phyloP scores from a whole-genome alignment of 2,113 vertebrate species.

The Anser brachyrhynchus region DNA sequence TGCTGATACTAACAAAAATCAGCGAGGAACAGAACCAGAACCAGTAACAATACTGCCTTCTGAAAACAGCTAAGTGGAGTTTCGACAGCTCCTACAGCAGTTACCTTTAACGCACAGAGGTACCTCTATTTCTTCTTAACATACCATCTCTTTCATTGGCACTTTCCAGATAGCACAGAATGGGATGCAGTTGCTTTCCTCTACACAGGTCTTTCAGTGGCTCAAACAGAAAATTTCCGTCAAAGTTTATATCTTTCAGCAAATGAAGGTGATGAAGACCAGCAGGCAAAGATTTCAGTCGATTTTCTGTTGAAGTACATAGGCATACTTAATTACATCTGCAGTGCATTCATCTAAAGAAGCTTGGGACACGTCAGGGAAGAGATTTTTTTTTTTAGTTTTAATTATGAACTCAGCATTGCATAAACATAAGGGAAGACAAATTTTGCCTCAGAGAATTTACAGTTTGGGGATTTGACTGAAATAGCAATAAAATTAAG shows the following conservation, averaged over 20 bases:
- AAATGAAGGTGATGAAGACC: conserved; percentile 55
- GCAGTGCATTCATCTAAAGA: not conserved
- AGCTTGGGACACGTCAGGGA: not conserved
- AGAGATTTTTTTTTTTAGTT: not conserved
- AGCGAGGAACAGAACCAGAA: not conserved
- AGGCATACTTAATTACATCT: not conserved
- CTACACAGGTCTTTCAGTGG: conserved; percentile 72
- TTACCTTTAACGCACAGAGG: not conserved
- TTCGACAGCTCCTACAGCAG: not conserved
- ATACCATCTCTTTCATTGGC: conserved; percentile 73
- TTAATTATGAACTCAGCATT: not conserved
- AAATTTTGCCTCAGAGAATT: not conserved
- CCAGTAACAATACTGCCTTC: not conserved
- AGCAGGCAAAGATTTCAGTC: conserved; percentile 62
- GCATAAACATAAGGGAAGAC: not conserved
- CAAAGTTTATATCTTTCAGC: conserved; percentile 73
- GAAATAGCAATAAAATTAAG: not conserved
- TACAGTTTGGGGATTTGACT: not conserved
- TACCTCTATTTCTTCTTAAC: not conserved
- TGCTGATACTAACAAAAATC: not conserved
- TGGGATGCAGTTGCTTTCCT: conserved; percentile 68
- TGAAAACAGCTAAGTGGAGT: not conserved
- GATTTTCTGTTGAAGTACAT: conserved; percentile 65
- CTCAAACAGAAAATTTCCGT: conserved; percentile 70
- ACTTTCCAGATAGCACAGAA: conserved; percentile 68